Evolutionary conservation across 1,140 invertebrate genomes (phyloP).

Genomic region (Saccostrea glomerata): DNA sequence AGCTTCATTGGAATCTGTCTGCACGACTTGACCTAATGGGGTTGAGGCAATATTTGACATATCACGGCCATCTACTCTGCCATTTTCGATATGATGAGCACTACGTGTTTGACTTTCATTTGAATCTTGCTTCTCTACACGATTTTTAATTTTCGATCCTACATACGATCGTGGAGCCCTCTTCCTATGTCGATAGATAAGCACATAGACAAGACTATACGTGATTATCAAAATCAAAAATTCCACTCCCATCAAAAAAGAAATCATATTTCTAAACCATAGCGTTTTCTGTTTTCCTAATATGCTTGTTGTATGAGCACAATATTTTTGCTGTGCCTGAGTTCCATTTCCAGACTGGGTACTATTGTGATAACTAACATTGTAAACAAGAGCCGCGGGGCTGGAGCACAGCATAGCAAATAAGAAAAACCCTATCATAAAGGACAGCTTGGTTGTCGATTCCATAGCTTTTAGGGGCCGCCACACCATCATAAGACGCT

Average conservation of each 20-base stretch:
- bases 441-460: neutral
- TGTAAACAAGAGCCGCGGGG: neutral
- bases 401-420: neutral
- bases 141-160: neutral
- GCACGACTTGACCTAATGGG: too few relatives aligned
- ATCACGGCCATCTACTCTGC: too few relatives aligned
- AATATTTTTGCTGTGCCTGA: neutral
- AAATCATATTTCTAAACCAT: neutral
- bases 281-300: neutral
- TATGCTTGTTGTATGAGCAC: neutral
- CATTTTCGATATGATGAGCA: too few relatives aligned
- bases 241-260: neutral
- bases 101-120: neutral
- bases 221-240: neutral
- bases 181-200: neutral
- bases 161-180: neutral
- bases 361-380: neutral
- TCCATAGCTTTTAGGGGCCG: neutral
- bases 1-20: too few relatives aligned
- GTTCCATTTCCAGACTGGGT: neutral
- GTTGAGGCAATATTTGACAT: too few relatives aligned
- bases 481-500: neutral
- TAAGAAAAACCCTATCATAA: neutral
- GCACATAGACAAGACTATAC: constrained; percentile 4
- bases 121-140: neutral